These are phyloP conservation scores for Dicycla oo DNA, from an alignment of 2,888 invertebrate genomes.

Conservation along the genomic window DNA sequence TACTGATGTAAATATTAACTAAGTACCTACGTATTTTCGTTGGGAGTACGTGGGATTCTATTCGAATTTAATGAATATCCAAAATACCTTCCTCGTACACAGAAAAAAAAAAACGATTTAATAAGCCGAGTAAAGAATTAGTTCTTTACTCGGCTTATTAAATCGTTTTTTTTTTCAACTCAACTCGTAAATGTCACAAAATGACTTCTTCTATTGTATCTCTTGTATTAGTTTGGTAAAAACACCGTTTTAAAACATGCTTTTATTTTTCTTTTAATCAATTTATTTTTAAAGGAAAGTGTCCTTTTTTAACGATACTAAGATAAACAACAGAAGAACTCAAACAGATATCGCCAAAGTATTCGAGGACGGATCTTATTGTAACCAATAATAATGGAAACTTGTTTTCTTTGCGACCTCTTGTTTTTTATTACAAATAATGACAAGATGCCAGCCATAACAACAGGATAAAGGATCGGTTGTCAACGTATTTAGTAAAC, in stretches of 20 bases:
- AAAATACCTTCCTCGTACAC: conserved; percentile 2
- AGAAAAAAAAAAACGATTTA: neutral
- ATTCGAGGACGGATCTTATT: conserved; percentile 19
- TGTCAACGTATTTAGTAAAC: conserved; percentile 28
- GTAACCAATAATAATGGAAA: conserved; percentile 24
- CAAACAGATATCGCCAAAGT: conserved; percentile 6
- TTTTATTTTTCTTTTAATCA: neutral
- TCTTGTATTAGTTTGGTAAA: too few relatives aligned
- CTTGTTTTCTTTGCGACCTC: conserved; percentile 16
- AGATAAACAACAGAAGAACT: neutral
- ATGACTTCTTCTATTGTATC: neutral
- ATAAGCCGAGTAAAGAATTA: neutral
- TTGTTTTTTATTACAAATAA: conserved; percentile 27
- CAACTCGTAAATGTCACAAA: neutral
- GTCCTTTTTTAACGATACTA: neutral
- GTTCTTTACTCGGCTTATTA: neutral
- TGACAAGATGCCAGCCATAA: conserved; percentile 21
- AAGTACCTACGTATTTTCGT: neutral
- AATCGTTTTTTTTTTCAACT: neutral
- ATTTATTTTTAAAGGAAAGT: too few relatives aligned
- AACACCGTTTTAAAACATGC: neutral
- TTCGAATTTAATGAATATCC: conserved; percentile 6
- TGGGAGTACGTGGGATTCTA: neutral
- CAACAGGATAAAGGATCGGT: conserved; percentile 32
- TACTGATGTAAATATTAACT: neutral